phyloP scores from a whole-genome alignment of 2,797 vertebrate genomes.

The Carapus acus region DNA sequence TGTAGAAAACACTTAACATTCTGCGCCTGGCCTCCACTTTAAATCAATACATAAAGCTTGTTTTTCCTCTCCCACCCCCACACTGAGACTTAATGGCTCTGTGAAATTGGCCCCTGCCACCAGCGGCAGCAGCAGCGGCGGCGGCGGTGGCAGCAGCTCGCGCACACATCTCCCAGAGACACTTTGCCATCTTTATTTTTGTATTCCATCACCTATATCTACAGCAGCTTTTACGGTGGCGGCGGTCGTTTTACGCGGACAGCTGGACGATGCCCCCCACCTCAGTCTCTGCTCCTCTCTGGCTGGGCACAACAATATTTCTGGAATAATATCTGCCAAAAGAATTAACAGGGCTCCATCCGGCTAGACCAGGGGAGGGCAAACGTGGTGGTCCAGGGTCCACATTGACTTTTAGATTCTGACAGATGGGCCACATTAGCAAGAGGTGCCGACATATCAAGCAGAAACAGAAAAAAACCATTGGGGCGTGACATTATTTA shows the following conservation, averaged over 20 bases:
- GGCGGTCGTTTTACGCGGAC: constrained; percentile 47
- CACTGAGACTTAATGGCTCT: constrained; percentile 40
- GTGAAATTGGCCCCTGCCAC: constrained; percentile 31
- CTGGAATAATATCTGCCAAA: constrained; percentile 55
- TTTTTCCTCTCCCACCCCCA: constrained; percentile 16
- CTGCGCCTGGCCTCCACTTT: constrained; percentile 30
- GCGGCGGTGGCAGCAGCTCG: too few species aligned
- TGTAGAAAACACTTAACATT: constrained; percentile 28
- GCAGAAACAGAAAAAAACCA: too few species aligned
- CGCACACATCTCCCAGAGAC: constrained; percentile 33
- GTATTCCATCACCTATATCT: constrained; percentile 39
- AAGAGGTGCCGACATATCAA: too few species aligned
- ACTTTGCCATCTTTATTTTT: constrained; percentile 34
- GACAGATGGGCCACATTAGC: too few species aligned
- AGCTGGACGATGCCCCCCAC: constrained; percentile 50
- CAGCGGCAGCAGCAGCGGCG: constrained; percentile 35
- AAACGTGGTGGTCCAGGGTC: too few species aligned
- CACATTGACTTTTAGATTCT: too few species aligned
- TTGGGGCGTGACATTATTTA: too few species aligned
- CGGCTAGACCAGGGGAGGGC: too few species aligned
- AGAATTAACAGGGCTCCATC: constrained; percentile 55
- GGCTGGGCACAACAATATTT: constrained; percentile 52
- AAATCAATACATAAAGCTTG: constrained; percentile 46
- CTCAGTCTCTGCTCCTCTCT: constrained; percentile 38
- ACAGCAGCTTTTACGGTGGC: constrained; percentile 47